These are phyloP conservation scores for Autographa pulchrina DNA, from an alignment of 2,888 invertebrate species.

Conservation along the genomic window DNA sequence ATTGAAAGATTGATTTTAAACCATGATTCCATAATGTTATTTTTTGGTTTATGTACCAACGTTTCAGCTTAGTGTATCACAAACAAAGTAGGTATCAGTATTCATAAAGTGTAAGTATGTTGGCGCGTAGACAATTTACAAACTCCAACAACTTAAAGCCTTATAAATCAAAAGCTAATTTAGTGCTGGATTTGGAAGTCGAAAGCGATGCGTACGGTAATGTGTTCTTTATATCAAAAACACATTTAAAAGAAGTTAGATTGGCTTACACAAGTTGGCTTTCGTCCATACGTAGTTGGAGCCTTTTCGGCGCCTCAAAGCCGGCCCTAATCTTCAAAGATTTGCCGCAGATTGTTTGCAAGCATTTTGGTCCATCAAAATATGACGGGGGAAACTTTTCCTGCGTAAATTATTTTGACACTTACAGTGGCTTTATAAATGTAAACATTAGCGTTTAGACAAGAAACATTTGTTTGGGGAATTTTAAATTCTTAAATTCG, in stretches of 20 bases:
- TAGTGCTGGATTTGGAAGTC: conserved; percentile 80
- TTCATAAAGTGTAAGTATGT: conserved; percentile 43
- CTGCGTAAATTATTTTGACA: conserved; percentile 79
- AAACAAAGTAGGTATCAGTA: conserved; percentile 51
- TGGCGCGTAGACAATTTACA: conserved; percentile 51
- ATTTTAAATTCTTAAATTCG: neutral
- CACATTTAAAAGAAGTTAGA: conserved; percentile 90
- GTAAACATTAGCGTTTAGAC: conserved; percentile 14
- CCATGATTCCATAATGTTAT: neutral
- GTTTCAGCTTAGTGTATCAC: conserved; percentile 20
- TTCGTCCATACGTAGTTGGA: conserved; percentile 84
- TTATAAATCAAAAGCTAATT: conserved; percentile 87
- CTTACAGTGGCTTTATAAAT: conserved; percentile 49
- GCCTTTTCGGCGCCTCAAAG: conserved; percentile 83
- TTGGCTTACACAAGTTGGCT: conserved; percentile 88
- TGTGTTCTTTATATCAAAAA: conserved; percentile 89
- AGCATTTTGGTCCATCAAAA: conserved; percentile 84
- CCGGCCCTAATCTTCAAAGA: conserved; percentile 85
- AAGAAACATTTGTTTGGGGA: neutral
- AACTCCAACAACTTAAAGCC: conserved; percentile 73
- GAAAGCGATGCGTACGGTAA: conserved; percentile 83
- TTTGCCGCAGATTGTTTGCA: conserved; percentile 86
- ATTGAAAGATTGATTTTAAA: neutral
- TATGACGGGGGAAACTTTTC: conserved; percentile 80
- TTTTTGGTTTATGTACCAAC: neutral